A percentile compares a stretch with the other conserved stretches of the same genome.
Evolutionary conservation across 2,888 invertebrate species (phyloP).

Genomic region (Volucella bombylans): DNA sequence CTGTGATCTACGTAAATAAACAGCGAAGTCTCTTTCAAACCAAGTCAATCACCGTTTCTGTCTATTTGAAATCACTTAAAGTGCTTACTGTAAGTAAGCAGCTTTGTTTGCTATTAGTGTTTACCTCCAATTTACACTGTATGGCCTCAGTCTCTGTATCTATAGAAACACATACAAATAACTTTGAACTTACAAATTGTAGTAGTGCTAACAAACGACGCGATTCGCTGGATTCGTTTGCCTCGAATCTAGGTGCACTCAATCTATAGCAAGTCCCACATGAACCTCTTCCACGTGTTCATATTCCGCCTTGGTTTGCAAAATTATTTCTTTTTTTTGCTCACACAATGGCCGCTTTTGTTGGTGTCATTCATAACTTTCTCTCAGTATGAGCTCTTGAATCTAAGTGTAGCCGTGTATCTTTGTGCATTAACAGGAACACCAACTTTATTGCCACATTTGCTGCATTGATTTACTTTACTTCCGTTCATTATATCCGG

Average conservation of each 20-base stretch:
- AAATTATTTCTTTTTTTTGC: constrained; percentile 4
- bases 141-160: no score
- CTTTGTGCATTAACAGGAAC: background rate
- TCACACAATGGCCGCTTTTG: background rate
- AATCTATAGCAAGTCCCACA: constrained; percentile 9
- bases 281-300: background rate
- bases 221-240: background rate
- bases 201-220: no score
- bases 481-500: constrained; percentile 58
- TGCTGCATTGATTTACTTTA: constrained; percentile 57
- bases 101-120: no score
- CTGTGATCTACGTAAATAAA: no score
- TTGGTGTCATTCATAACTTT: constrained; percentile 27
- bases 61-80: no score
- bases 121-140: no score
- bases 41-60: no score
- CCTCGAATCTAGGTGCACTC: constrained; percentile 16
- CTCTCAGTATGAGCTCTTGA: constrained; percentile 19
- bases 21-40: no score
- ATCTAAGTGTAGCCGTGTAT: constrained; percentile 3
- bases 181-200: no score
- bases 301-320: constrained; percentile 11
- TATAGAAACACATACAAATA: no score
- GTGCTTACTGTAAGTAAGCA: no score
- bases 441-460: constrained; percentile 49